A percentile compares a stretch with the other conserved stretches of the same genome.
Conservation (phyloP, 2,797 vertebrate genomes). For the Channa striata region DNA sequence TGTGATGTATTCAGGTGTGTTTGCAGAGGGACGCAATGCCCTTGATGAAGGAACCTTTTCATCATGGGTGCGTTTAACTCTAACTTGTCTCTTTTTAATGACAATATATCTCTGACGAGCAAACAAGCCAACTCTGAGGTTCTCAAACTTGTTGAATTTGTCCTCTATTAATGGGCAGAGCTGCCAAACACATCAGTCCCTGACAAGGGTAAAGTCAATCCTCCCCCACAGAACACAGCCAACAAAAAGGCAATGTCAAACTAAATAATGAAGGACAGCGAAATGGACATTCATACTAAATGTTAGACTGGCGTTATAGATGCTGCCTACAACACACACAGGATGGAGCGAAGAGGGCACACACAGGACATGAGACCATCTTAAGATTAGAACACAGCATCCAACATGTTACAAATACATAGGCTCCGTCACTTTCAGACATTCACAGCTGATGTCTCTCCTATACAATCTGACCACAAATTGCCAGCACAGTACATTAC, state of each 20-base stretch:
- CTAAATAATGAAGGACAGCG: not conserved
- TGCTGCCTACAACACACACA: not conserved
- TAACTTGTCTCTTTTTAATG: too few relatives aligned
- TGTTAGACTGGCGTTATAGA: not conserved
- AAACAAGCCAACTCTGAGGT: too few relatives aligned
- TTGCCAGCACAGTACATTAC: not conserved
- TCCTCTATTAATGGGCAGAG: not conserved
- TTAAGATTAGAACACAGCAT: not conserved
- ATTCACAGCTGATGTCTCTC: not conserved
- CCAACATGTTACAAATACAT: not conserved
- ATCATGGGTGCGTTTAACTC: too few relatives aligned
- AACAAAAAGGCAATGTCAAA: not conserved
- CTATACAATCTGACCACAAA: not conserved
- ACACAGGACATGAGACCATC: not conserved
- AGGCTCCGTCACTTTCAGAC: not conserved
- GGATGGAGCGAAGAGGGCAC: slow-evolving; percentile 10
- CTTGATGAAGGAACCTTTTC: not conserved
- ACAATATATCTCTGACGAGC: too few relatives aligned
- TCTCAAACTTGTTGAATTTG: not conserved
- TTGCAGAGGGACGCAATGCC: not conserved
- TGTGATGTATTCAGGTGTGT: not conserved
- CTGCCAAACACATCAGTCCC: not conserved
- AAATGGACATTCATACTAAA: slow-evolving; percentile 6
- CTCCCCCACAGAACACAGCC: not conserved
- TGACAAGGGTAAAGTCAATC: not conserved